Conservation (phyloP, 2,888 invertebrate genomes). For the Trissonchulus sp. region DNA sequence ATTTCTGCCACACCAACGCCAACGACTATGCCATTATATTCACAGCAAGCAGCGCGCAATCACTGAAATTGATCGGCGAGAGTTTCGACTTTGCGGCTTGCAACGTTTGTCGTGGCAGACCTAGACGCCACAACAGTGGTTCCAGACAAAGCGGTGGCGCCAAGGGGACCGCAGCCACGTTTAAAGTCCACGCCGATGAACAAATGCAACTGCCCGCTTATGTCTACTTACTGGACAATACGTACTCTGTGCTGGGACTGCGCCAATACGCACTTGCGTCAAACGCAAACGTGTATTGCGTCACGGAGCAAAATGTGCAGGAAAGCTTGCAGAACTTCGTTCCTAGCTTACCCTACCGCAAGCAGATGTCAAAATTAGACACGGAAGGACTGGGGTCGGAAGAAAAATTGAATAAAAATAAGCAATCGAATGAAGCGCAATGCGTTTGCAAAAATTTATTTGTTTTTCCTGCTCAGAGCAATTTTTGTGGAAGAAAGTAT, state of each 20-base stretch:
- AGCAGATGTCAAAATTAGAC: not conserved
- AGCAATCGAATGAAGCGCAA: not conserved
- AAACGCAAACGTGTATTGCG: slow-evolving; percentile 33
- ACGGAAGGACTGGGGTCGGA: not conserved
- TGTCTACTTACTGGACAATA: slow-evolving; percentile 78
- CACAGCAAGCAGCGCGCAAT: slow-evolving; percentile 81
- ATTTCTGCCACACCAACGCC: slow-evolving; percentile 71
- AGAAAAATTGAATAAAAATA: not conserved
- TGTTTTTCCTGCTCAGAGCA: slow-evolving; percentile 84
- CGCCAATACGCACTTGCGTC: slow-evolving; percentile 63
- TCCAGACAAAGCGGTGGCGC: not conserved
- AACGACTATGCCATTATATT: slow-evolving; percentile 81
- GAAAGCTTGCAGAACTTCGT: not conserved
- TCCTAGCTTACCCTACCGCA: not conserved
- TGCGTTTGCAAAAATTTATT: slow-evolving; percentile 59
- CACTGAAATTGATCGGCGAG: slow-evolving; percentile 76
- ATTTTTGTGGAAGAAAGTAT: slow-evolving; percentile 86
- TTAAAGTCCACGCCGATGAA: not conserved
- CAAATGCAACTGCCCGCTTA: slow-evolving; percentile 61
- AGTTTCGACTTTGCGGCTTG: slow-evolving; percentile 62
- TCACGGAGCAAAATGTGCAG: not conserved
- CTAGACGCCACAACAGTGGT: not conserved
- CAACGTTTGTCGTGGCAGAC: not conserved
- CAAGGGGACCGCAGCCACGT: not conserved
- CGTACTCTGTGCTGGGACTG: slow-evolving; percentile 90